A percentile compares a stretch with the other conserved stretches of the same genome.
phyloP scores from a whole-genome alignment of 2,888 invertebrate genomes.

The Augiades crinisus region DNA sequence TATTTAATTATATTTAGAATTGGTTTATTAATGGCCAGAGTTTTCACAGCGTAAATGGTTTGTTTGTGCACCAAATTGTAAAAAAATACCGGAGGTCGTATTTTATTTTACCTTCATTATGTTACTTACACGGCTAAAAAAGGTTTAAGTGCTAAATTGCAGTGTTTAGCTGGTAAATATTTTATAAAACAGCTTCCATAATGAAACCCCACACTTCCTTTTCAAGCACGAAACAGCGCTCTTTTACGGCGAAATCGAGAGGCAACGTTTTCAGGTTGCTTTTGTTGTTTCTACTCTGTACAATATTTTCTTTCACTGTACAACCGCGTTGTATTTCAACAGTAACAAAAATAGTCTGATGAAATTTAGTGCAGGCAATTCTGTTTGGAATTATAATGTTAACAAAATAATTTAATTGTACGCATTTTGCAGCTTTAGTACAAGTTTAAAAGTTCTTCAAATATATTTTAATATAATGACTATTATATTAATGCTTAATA shows the following conservation, averaged over 20 bases:
- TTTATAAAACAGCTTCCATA: not conserved
- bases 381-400: too few species aligned
- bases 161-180: not conserved
- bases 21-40: too few species aligned
- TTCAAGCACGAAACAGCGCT: conserved; percentile 4
- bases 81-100: not conserved
- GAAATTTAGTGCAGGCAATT: too few species aligned
- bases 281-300: not conserved
- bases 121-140: not conserved
- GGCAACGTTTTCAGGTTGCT: not conserved
- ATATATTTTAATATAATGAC: too few species aligned
- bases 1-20: too few species aligned
- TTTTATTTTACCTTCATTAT: not conserved
- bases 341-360: too few species aligned
- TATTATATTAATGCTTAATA: not conserved
- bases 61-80: not conserved
- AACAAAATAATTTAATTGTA: too few species aligned
- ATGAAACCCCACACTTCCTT: conserved; percentile 5
- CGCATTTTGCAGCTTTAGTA: too few species aligned
- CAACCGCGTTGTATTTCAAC: too few species aligned
- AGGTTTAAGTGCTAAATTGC: conserved; percentile 6
- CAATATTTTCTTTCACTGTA: too few species aligned
- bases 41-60: not conserved
- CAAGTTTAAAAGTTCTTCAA: too few species aligned
- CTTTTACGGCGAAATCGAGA: conserved; percentile 6